Conservation (phyloP, 2,797 vertebrate genomes). For the Graptemys geographica region DNA sequence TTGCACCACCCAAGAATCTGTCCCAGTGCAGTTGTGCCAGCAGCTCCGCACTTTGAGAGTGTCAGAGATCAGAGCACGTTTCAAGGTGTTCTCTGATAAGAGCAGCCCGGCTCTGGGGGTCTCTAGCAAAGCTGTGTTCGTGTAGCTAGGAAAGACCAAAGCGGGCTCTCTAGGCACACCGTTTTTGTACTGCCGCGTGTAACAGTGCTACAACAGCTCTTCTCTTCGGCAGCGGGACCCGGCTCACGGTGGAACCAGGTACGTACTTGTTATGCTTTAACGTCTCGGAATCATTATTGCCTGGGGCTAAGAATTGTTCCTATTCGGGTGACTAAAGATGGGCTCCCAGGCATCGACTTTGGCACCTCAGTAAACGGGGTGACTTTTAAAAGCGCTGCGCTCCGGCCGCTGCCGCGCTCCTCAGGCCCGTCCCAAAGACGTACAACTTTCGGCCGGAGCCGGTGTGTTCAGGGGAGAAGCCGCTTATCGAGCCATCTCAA, state of each 20-base stretch:
- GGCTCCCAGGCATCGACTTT: neutral
- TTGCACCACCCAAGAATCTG: neutral
- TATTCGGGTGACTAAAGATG: neutral
- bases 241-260: neutral
- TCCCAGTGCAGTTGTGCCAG: neutral
- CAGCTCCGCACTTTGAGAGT: neutral
- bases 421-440: neutral
- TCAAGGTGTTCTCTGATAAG: neutral
- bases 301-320: neutral
- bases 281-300: too few relatives aligned
- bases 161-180: fast-evolving
- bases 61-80: neutral
- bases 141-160: neutral
- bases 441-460: neutral
- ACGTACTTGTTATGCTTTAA: neutral
- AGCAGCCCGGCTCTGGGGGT: neutral
- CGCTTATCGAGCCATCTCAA: too few relatives aligned
- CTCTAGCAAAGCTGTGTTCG: neutral
- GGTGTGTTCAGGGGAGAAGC: neutral
- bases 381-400: neutral
- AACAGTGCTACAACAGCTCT: conserved; percentile 38
- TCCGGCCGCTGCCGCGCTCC: neutral
- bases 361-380: neutral
- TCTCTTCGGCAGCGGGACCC: conserved; percentile 41
- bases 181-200: neutral